Evolutionary conservation across 2,888 invertebrate species (phyloP), one percentile per base, ranked within the genome.

Genomic region (Drosophila longiperda): DNA sequence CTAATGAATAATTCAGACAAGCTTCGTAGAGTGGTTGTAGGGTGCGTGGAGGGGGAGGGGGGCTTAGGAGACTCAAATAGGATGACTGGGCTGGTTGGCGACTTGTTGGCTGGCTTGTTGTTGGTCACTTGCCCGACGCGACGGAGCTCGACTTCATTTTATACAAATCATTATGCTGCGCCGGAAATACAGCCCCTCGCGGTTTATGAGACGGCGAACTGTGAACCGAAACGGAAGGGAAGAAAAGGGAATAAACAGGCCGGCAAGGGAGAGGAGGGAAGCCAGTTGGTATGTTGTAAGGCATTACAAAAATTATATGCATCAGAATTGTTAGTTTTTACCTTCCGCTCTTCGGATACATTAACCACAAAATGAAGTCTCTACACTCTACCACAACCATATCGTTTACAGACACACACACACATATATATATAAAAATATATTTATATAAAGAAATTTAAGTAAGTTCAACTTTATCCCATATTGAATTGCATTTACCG

Each of bases 111-210:
- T 62, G 64, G 38, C 77, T 63, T 63, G 67, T 69, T 54, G 68
- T 53, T 73, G 77, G 74, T 72, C 79, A 85, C 80, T 80, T 84
- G 61, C 78, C 74, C 61, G 80, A 62, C 81, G 65, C 63, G 78
- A 66, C 78, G 65, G 71, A 61, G 66, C 66, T 75, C 66, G 63
- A 75, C 80, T 80, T 80, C 62, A 78, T 82, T 45, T 83, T 82
- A 86, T 82, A 88, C 85, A 86, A 86, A 86, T 86, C 87, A 86
- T 88, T 83, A 82, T 86, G 79, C 82, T 75, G 66, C 69, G 73
- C 83, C 87, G 85, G 85, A 86, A 86, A 86, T 88, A 72, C 86
- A 88, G 78, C 88, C 78, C 74, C 75, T 80, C 75, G 83, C 84
- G 82, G 82, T 73, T 82, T 75, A 68, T 80, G 73, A 80, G 62